Evolutionary conservation across 2,797 vertebrate species (phyloP).

Genomic region (Fistularia commersonii): DNA sequence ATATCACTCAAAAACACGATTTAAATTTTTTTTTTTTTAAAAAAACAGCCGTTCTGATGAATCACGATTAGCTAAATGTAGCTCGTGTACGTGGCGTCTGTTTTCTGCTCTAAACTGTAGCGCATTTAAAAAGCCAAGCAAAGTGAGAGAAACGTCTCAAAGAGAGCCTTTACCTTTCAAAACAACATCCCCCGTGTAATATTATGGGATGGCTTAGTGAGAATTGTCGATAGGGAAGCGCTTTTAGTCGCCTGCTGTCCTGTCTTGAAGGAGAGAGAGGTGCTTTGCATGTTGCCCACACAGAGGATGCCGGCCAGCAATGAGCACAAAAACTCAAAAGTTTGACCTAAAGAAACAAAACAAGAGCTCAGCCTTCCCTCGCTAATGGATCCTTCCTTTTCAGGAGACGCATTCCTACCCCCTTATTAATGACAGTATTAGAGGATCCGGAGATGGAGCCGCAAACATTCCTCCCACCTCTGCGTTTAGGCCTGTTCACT

Average conservation of each 20-base stretch:
- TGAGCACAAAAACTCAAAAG: conserved; percentile 21
- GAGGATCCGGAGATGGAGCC: conserved; percentile 80
- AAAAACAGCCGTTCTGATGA: too few relatives aligned
- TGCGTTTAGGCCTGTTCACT: conserved; percentile 80
- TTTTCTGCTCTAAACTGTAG: conserved; percentile 17
- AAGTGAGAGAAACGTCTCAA: conserved; percentile 53
- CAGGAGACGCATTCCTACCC: conserved; percentile 71
- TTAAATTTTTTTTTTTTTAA: conserved; percentile 3
- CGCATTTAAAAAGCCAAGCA: conserved; percentile 8
- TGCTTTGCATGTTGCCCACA: conserved; percentile 79
- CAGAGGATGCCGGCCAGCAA: conserved; percentile 73
- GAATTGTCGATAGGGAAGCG: conserved; percentile 63
- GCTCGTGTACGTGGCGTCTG: conserved; percentile 8
- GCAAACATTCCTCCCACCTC: conserved; percentile 73
- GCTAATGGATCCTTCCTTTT: conserved; percentile 75
- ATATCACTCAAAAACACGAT: conserved; percentile 38
- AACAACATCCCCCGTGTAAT: conserved; percentile 56
- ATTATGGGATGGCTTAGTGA: conserved; percentile 41
- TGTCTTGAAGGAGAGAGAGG: conserved; percentile 77
- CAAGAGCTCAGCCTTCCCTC: conserved; percentile 59
- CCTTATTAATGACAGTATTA: conserved; percentile 70
- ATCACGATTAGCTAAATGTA: neutral
- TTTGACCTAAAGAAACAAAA: conserved; percentile 47
- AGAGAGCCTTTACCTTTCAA: conserved; percentile 63
- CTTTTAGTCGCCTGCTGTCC: conserved; percentile 73